Evolutionary conservation across 2,888 invertebrate genomes (phyloP).

Genomic region (Caradrina clavipalpis): DNA sequence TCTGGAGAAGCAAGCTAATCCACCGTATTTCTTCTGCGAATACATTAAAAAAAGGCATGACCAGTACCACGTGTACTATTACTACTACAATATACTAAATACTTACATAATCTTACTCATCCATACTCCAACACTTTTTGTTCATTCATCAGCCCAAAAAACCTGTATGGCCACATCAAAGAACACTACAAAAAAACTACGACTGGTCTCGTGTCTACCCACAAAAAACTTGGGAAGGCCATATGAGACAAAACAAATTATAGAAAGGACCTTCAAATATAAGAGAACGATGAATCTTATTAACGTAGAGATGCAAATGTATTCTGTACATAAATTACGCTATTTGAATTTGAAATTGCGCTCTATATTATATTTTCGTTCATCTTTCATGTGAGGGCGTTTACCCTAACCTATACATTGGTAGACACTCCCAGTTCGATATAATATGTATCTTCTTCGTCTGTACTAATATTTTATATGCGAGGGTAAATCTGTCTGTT

Average conservation of each 20-base stretch:
- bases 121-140: conserved; percentile 10
- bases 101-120: background rate
- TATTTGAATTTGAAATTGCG: conserved; percentile 35
- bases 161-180: background rate
- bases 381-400: conserved; percentile 25
- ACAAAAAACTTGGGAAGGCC: conserved; percentile 53
- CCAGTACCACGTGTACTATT: background rate
- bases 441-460: background rate
- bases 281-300: conserved; percentile 16
- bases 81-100: background rate
- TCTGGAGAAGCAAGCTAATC: no score
- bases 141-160: conserved; percentile 26
- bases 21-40: no score
- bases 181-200: conserved; percentile 33
- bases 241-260: conserved; percentile 21
- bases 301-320: conserved; percentile 31
- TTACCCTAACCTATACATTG: conserved; percentile 21
- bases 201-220: conserved; percentile 27
- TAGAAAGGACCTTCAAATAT: conserved; percentile 33
- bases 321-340: conserved; percentile 32
- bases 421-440: background rate
- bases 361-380: conserved; percentile 11
- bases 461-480: no score
- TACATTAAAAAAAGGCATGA: background rate
- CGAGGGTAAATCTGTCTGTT: no score